Conservation (phyloP, 2,797 vertebrate genomes). For the Argentina silus region DNA sequence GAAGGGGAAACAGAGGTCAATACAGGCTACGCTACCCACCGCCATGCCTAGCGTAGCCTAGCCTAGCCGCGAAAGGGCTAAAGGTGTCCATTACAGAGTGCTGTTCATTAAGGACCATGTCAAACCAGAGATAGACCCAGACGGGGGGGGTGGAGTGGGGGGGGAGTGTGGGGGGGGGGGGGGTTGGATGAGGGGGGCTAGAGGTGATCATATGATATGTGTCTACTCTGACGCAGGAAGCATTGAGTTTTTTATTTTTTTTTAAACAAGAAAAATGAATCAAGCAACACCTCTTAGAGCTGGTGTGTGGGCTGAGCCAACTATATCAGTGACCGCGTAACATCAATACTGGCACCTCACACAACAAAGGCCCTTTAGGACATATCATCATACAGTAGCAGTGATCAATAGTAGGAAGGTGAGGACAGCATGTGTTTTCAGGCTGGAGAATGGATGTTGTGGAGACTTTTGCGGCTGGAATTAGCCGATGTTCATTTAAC, state of each 20-base stretch:
- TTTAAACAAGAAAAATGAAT: slow-evolving; percentile 63
- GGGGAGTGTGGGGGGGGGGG: background rate
- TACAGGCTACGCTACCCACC: slow-evolving; percentile 26
- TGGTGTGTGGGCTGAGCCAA: slow-evolving; percentile 34
- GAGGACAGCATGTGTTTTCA: slow-evolving; percentile 32
- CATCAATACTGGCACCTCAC: slow-evolving; percentile 62
- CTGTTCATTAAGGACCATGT: slow-evolving; percentile 69
- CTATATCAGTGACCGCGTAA: slow-evolving; percentile 48
- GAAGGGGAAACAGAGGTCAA: slow-evolving; percentile 71
- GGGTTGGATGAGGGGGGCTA: slow-evolving; percentile 10
- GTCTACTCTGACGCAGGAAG: slow-evolving; percentile 53
- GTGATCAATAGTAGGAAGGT: slow-evolving; percentile 53
- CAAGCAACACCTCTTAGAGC: slow-evolving; percentile 44
- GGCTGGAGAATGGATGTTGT: slow-evolving; percentile 28
- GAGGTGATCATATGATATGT: slow-evolving; percentile 46
- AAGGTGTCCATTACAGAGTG: slow-evolving; percentile 64
- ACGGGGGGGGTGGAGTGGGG: slow-evolving; percentile 20
- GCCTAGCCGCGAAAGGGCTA: slow-evolving; percentile 40
- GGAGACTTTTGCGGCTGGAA: slow-evolving; percentile 1
- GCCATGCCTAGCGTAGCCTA: slow-evolving; percentile 17
- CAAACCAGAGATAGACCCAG: slow-evolving; percentile 47
- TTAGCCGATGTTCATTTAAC: background rate
- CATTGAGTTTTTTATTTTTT: slow-evolving; percentile 47
- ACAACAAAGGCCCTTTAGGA: slow-evolving; percentile 46
- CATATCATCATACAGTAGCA: slow-evolving; percentile 35